Evolutionary conservation across 2,797 vertebrate species (phyloP).

Genomic region (Staurois parvus): DNA sequence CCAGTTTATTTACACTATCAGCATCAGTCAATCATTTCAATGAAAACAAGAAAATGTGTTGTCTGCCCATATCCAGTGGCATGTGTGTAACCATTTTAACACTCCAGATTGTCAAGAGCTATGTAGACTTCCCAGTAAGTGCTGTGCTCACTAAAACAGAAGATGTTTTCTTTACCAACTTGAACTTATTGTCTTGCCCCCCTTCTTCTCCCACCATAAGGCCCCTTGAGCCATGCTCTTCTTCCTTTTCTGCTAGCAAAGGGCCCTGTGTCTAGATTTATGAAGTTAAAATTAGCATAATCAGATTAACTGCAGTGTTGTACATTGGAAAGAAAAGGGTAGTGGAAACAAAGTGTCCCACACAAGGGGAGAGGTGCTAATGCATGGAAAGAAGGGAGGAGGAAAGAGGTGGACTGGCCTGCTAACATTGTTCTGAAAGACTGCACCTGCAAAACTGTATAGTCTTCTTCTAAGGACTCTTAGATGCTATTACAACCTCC

Average conservation of each 20-base stretch:
- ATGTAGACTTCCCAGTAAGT: slow-evolving; percentile 69
- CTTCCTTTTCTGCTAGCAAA: slow-evolving; percentile 68
- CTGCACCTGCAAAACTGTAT: slow-evolving; percentile 80
- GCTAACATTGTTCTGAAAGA: slow-evolving; percentile 78
- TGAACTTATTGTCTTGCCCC: slow-evolving; percentile 67
- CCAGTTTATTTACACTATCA: neutral
- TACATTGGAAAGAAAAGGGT: slow-evolving; percentile 81
- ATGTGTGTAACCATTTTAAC: slow-evolving; percentile 62
- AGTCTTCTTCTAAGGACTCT: slow-evolving; percentile 81
- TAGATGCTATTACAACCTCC: slow-evolving; percentile 80
- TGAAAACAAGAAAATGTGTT: neutral
- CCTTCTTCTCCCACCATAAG: slow-evolving; percentile 14
- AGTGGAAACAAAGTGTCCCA: slow-evolving; percentile 81
- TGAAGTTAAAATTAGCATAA: slow-evolving; percentile 99
- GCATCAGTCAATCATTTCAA: neutral
- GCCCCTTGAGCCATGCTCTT: slow-evolving; percentile 53
- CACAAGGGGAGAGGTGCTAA: slow-evolving; percentile 68
- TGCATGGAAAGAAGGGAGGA: slow-evolving; percentile 77
- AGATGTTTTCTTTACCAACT: slow-evolving; percentile 71
- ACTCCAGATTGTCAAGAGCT: slow-evolving; percentile 75
- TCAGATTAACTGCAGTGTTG: slow-evolving; percentile 91
- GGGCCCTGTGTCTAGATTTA: slow-evolving; percentile 86
- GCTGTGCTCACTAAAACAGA: slow-evolving; percentile 73
- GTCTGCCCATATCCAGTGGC: slow-evolving; percentile 31
- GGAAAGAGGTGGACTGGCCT: slow-evolving; percentile 68